A percentile compares a stretch with the other conserved stretches of the same genome.
Evolutionary conservation across 1,140 invertebrate species (phyloP).

Genomic region (Wiebesia pumilae): DNA sequence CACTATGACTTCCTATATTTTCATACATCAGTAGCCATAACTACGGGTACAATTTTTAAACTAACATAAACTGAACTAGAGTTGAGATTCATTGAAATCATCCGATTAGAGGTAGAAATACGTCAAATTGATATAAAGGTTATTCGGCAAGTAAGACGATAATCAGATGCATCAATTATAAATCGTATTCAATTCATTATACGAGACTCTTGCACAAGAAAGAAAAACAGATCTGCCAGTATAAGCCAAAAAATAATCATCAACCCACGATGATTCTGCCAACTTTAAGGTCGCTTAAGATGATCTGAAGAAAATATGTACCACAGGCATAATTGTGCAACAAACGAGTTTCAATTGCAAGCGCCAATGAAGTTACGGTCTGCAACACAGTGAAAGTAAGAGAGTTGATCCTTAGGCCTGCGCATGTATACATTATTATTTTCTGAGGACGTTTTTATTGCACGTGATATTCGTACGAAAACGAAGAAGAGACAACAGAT

Average conservation of each 20-base stretch:
- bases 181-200: no score
- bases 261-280: background rate
- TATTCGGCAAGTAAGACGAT: background rate
- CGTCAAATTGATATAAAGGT: no score
- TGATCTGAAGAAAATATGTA: slow-evolving; percentile 12
- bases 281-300: background rate
- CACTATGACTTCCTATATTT: no score
- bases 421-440: background rate
- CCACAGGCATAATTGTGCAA: slow-evolving; percentile 12
- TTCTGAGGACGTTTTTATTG: background rate
- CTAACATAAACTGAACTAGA: no score
- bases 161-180: background rate
- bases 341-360: slow-evolving; percentile 37
- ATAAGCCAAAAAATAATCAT: slow-evolving; percentile 33
- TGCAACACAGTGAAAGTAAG: slow-evolving; percentile 31
- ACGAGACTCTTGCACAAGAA: background rate
- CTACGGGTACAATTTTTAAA: no score
- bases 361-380: background rate
- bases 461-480: background rate
- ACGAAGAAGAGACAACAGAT: background rate
- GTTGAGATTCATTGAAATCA: no score
- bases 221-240: background rate
- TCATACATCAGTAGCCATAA: no score
- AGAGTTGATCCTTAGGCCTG: background rate
- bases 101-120: no score